Conservation (phyloP, 2,888 invertebrate species). For the Diogma glabrata region DNA sequence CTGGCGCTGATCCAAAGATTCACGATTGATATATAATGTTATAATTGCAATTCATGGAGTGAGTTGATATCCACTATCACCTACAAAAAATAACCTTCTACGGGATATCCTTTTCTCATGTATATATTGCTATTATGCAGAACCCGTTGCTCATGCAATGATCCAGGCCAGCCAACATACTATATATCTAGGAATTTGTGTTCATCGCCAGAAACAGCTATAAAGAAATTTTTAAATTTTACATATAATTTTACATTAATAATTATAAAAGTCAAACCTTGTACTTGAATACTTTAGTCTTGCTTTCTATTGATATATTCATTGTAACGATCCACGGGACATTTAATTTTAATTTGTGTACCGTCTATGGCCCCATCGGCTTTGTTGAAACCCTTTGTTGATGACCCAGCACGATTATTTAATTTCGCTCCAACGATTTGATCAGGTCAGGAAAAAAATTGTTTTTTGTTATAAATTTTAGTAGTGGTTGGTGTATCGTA, state of each 20-base stretch:
- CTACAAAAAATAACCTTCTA: too few species aligned
- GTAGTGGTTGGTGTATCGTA: too few species aligned
- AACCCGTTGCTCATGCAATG: background rate
- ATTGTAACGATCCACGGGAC: background rate
- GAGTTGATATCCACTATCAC: background rate
- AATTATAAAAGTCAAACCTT: background rate
- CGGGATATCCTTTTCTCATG: too few species aligned
- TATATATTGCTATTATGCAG: too few species aligned
- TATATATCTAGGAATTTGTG: background rate
- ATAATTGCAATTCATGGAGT: background rate
- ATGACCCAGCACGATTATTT: background rate
- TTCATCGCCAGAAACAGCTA: background rate
- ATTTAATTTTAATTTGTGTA: background rate
- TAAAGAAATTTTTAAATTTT: background rate
- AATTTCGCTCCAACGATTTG: too few species aligned
- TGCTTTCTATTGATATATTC: background rate
- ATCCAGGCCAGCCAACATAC: background rate
- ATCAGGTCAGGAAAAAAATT: too few species aligned
- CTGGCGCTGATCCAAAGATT: background rate
- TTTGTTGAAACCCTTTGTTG: background rate
- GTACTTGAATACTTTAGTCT: background rate
- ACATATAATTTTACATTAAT: background rate
- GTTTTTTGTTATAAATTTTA: too few species aligned
- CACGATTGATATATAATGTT: background rate
- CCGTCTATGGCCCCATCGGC: background rate